Base-by-base conservation (phyloP, 2,888 invertebrate species). In the Drosophila pegasa region DNA sequence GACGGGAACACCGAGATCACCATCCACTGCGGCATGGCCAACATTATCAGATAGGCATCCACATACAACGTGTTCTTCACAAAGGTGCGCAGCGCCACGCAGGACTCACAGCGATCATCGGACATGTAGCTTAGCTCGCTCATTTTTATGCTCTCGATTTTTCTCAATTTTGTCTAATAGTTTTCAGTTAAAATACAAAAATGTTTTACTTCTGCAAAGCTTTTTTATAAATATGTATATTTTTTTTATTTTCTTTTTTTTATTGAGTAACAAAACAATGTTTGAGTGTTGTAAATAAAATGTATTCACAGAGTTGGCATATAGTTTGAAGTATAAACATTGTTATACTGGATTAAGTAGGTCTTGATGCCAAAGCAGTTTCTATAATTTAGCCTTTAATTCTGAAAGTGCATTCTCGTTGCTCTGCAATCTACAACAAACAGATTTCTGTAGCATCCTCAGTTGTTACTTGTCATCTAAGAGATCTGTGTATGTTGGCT, bases 21-120 rank as follows among this genome's bases (percentile, higher is more conserved):
- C 69, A 81, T 66, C 82, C 80, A 84, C 40, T 82, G 82, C 0
- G 75, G 80, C 20, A 65, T 10, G n/a, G 71, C 71, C 3, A 55
- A 4, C 25, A 69, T 14, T 1, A 75, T 0, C 4, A 69, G 55
- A 37, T 55, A 51, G 0, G 33, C 0, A 5, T 48, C 3, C 0
- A 63, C 18, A 0, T 54, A 20, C 1, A 75, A 10, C 0, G 69
- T 55, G 4, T 8, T 7, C 3, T 20, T 18, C 18, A 70, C 60
- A 29, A 81, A 78, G 5, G 20, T 40, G 2, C 47, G 12, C n/a
- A 20, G 5, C 12, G n/a, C 45, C 2, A 63, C 18, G 14, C 38
- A 45, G 18, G 14, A 57, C 1, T 20, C 8, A 48, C 12, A 40
- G 1, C n/a, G 25, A 0, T n/a, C 12, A 31, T 58, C 64, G 1